Conservation (phyloP, 1,140 invertebrate species). For the Drosophila parabipectinata region DNA sequence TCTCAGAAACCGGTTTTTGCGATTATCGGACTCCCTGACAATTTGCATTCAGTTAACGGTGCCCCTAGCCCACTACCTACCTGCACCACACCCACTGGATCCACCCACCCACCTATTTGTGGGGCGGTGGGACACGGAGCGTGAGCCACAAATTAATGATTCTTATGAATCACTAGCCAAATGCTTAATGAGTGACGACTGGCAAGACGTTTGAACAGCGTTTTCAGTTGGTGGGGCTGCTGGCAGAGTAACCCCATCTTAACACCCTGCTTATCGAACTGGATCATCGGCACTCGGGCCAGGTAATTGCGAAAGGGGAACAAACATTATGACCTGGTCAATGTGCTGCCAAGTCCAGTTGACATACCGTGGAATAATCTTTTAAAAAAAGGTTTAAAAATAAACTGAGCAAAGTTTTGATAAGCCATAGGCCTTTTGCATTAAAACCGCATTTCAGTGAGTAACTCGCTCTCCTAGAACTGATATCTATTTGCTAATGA, state of each 20-base stretch:
- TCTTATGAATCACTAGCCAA: slow-evolving; percentile 69
- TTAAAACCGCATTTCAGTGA: neutral
- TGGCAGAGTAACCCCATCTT: neutral
- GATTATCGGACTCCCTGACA: slow-evolving; percentile 9
- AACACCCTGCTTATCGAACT: slow-evolving; percentile 38
- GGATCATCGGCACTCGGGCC: slow-evolving; percentile 21
- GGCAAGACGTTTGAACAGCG: slow-evolving; percentile 3
- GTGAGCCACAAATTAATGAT: slow-evolving; percentile 70
- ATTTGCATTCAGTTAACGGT: slow-evolving; percentile 69
- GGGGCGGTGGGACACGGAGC: slow-evolving; percentile 40
- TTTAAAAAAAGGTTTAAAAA: neutral
- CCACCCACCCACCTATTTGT: slow-evolving; percentile 28
- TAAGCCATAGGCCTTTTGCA: neutral
- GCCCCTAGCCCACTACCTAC: slow-evolving; percentile 1
- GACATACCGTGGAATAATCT: neutral
- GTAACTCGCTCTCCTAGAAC: neutral
- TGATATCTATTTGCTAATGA: slow-evolving; percentile 1
- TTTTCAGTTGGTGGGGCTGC: slow-evolving; percentile 2
- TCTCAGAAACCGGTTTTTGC: slow-evolving; percentile 53
- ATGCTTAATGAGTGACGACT: slow-evolving; percentile 65
- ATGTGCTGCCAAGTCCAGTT: slow-evolving; percentile 18
- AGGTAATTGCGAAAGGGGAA: slow-evolving; percentile 17
- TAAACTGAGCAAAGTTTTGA: neutral
- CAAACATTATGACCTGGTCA: slow-evolving; percentile 33
- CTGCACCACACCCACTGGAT: slow-evolving; percentile 27